Evolutionary conservation across 64 coral and sea anemone species (phyloP), one percentile per base, ranked within the genome.

Genomic region (Acropora yongei): DNA sequence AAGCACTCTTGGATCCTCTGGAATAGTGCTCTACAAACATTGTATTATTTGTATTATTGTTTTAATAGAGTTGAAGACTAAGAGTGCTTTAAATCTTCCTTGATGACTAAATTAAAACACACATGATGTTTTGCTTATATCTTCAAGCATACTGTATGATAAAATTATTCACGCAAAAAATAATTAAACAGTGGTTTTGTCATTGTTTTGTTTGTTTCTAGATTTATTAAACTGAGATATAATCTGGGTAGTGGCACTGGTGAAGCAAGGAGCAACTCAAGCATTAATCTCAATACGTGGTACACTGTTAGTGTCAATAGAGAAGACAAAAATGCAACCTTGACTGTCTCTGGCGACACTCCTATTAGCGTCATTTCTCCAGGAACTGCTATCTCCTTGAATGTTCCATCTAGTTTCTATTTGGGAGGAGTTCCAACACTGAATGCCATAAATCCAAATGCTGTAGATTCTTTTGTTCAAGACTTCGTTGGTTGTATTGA

Each of bases 361-460:
- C 58, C 72, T 40, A 66, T 94, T 13, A 11, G 68, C 11, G 16
- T 78, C 2, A 47, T n/a, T 1, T 96, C 95, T 13, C 95, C 92
- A 19, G 93, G 88, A 46, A 82, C 5, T 14, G 92, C 95, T 14
- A 51, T 96, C 44, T 82, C 87, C 78, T 75, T 96, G 19, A 91
- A 96, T 88, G 91, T 93, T 47, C 39, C 41, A 18, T 91, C 95
- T 4, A 84, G 93, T 71, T 93, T 96, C 57, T 96, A 91, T 48
- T 58, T 96, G 17, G 95, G 95, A 66, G 95, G 95, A 76, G 95
- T 93, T 10, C 95, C 88, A 18, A 77, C 88, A 69, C 67, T 96
- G 1, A 90, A 91, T 0, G 75, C 68, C 44, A 58, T 96, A 16
- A 94, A 71, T 57, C 88, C 91, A 8, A 82, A 75, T 41, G 92